A percentile compares a stretch with the other conserved stretches of the same genome.
Evolutionary conservation across 2,113 vertebrate species (phyloP).

Genomic region (Lontra canadensis): DNA sequence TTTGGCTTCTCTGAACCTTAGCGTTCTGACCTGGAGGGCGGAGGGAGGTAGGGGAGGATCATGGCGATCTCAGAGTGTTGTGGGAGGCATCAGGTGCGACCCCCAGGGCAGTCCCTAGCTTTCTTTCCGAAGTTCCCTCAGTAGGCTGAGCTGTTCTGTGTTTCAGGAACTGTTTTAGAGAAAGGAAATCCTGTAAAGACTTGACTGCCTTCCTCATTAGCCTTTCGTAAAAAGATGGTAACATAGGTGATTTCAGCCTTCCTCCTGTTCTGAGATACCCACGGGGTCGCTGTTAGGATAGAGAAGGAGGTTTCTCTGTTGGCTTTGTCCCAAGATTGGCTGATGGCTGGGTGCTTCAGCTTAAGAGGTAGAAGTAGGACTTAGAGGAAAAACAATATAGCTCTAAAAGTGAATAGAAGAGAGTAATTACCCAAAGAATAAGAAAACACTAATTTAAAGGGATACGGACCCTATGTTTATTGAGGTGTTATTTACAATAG

Average conservation of each 20-base stretch:
- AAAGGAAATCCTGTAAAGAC: not conserved
- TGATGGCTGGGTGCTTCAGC: conserved; percentile 1
- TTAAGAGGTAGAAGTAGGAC: not conserved
- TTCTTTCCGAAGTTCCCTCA: not conserved
- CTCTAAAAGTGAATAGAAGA: not conserved
- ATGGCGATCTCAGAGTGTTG: not conserved
- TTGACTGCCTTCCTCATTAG: not conserved
- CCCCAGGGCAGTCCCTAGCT: not conserved
- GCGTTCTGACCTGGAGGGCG: not conserved
- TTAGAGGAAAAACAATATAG: not conserved
- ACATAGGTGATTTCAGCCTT: not conserved
- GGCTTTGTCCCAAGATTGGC: not conserved
- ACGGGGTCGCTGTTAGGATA: not conserved
- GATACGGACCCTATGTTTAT: not conserved
- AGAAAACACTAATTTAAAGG: not conserved
- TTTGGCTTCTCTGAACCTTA: not conserved
- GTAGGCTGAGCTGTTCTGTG: not conserved
- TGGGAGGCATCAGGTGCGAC: not conserved
- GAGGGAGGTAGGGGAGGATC: not conserved
- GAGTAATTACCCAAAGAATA: not conserved
- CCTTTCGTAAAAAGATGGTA: not conserved
- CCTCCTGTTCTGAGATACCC: not conserved
- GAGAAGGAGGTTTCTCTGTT: not conserved
- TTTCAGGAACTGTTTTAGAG: not conserved
- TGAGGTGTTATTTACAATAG: not conserved